Base-by-base conservation (phyloP, 2,797 vertebrate species). In the Diplodus puntazzo region DNA sequence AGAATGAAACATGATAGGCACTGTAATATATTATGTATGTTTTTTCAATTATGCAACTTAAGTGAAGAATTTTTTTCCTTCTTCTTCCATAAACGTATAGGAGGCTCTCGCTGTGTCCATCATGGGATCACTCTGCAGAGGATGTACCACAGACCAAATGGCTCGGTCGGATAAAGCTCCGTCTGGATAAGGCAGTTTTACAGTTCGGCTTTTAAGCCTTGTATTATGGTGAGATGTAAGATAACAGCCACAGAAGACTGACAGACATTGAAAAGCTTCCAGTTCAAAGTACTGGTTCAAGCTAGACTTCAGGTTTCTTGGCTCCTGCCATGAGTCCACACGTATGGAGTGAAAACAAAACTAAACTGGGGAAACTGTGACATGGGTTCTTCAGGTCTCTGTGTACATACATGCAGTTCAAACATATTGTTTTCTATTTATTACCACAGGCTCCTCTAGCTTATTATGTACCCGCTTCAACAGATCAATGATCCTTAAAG, bases 311-410 rank as follows among this genome's bases (percentile, higher is more conserved):
- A 82, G 39, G 63, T 77, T 69, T 48, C 67, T 59, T 27, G 65
- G 69, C 73, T 69, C 69, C 20, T 70, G 77, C 79, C 73, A 27
- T 54, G 18, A 80, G 25, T 42, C 54, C 45, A 57, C 5, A 63
- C 48, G 13, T 74, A 27, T 50, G 11, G 34, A 62, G 54, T 68
- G 49, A 16, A 52, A 73, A 71, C 63, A 72, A 72, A 12, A 45
- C 48, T 74, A 34, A 83, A 79, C 67, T 84, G 80, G 75, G 76
- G 79, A 69, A 84, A 85, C 80, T 84, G 83, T 89, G 84, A 87
- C 9, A 18, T 34, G 34, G 34, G 63, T 80, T 75, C 71, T 54
- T 91, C 84, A 73, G 85, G 75, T 86, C 52, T 82, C 54, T 67
- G 63, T 85, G 65, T 83, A 73, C 42, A 75, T 65, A 70, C 17